Evolutionary conservation across 2,113 vertebrate species (phyloP).

Genomic region (Cynoglossus semilaevis): DNA sequence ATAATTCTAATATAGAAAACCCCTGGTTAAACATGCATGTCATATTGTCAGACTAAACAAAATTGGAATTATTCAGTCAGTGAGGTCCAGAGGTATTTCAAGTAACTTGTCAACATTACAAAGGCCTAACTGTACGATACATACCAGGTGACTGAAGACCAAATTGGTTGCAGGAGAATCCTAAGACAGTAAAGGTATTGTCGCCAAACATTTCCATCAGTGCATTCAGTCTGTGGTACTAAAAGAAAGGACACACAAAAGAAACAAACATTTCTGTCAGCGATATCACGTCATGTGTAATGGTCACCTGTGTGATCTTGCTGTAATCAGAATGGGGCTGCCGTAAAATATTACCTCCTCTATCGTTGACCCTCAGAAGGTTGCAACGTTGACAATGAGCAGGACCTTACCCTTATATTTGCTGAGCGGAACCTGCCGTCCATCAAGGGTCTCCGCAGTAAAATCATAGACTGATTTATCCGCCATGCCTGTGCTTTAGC

Average conservation of each 20-base stretch:
- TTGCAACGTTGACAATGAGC: constrained; percentile 78
- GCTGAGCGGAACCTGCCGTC: constrained; percentile 63
- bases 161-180: constrained; percentile 80
- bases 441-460: constrained; percentile 70
- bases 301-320: too few species aligned
- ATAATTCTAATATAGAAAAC: too few species aligned
- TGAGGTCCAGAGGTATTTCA: too few species aligned
- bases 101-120: neutral
- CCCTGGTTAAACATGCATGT: too few species aligned
- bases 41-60: too few species aligned
- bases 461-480: constrained; percentile 75
- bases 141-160: constrained; percentile 80
- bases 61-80: too few species aligned
- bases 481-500: constrained; percentile 53
- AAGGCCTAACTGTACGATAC: constrained; percentile 1
- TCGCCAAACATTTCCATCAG: constrained; percentile 77
- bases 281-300: neutral
- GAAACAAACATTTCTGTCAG: constrained; percentile 14
- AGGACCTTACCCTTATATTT: constrained; percentile 72
- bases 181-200: constrained; percentile 73
- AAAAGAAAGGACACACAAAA: constrained; percentile 14
- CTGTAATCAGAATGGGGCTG: constrained; percentile 2
- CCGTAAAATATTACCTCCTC: constrained; percentile 72
- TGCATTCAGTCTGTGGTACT: constrained; percentile 81
- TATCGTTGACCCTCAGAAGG: constrained; percentile 80